Evolutionary conservation across 2,797 vertebrate genomes (phyloP).

Genomic region (Harpagifer antarcticus): DNA sequence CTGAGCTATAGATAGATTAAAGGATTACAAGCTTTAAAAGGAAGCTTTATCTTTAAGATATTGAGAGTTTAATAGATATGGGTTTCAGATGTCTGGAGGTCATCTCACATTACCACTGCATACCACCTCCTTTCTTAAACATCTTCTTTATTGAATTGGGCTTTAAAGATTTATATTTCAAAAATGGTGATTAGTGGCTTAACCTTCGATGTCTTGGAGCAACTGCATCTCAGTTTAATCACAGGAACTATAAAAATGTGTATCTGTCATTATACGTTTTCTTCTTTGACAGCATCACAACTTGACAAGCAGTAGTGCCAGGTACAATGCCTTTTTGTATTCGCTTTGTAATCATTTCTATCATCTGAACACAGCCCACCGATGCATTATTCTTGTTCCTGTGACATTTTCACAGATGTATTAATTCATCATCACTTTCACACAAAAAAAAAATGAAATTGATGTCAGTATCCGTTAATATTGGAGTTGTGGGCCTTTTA

Average conservation of each 20-base stretch:
- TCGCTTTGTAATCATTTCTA: slow-evolving; percentile 8
- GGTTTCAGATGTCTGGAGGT: slow-evolving; percentile 22
- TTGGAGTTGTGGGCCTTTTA: no score
- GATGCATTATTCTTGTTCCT: neutral
- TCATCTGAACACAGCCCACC: neutral
- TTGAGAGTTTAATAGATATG: slow-evolving; percentile 39
- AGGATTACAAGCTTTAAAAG: slow-evolving; percentile 59
- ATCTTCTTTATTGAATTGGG: neutral
- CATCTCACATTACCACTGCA: neutral
- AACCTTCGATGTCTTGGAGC: neutral
- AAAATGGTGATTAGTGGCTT: neutral
- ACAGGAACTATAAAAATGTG: neutral
- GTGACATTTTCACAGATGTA: slow-evolving; percentile 19
- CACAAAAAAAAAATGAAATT: neutral
- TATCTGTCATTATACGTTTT: neutral
- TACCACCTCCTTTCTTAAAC: neutral
- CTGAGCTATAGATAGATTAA: slow-evolving; percentile 56
- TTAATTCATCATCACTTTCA: slow-evolving; percentile 10
- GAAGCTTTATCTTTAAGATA: slow-evolving; percentile 50
- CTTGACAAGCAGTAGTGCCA: no score
- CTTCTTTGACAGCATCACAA: neutral
- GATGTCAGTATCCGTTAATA: neutral
- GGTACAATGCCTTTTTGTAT: slow-evolving; percentile 10
- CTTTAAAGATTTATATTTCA: neutral
- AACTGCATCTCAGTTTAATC: neutral